These are phyloP conservation scores for Polietes domitor DNA, from an alignment of 2,888 invertebrate species.

Conservation along the genomic window DNA sequence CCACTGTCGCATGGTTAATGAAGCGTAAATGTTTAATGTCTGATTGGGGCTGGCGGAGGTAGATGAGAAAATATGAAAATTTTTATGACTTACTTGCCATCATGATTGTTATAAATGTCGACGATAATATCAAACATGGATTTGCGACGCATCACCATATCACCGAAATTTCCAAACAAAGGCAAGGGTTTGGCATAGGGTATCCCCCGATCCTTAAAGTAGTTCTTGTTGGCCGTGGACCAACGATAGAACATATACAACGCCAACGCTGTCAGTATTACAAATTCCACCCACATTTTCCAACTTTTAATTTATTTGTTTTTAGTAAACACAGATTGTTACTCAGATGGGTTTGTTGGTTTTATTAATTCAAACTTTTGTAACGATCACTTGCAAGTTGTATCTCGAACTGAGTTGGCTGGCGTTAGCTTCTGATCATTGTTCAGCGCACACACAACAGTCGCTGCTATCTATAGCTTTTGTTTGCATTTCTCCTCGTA, in stretches of 20 bases:
- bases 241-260: conserved; percentile 73
- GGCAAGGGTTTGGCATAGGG: conserved; percentile 69
- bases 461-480: conserved; percentile 8
- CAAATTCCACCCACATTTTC: conserved; percentile 71
- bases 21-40: no score
- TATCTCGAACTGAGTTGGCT: background rate
- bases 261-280: conserved; percentile 64
- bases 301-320: conserved; percentile 40
- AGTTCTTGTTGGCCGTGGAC: conserved; percentile 70
- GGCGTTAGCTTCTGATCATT: background rate
- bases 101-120: conserved; percentile 80
- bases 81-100: conserved; percentile 79
- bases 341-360: background rate
- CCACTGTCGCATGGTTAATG: no score
- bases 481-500: background rate
- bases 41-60: no score
- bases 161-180: conserved; percentile 71
- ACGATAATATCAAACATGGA: conserved; percentile 82
- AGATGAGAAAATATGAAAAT: no score
- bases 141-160: conserved; percentile 77
- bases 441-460: background rate
- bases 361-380: background rate
- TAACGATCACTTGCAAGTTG: background rate
- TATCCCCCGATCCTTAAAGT: conserved; percentile 72
- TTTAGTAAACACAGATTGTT: no score